phyloP scores from a whole-genome alignment of 1,140 invertebrate species.

The Bombus pascuorum region DNA sequence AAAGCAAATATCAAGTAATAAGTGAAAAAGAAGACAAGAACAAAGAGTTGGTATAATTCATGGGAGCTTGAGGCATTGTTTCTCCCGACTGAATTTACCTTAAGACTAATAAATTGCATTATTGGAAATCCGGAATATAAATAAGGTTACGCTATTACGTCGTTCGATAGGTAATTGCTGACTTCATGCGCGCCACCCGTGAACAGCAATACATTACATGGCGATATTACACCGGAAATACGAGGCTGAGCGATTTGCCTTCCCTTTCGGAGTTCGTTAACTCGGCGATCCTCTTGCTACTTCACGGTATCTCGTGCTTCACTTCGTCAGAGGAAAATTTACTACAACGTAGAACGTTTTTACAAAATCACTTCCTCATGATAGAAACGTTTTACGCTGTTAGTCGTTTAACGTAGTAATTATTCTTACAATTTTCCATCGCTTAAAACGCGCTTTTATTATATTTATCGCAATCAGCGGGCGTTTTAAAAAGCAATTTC shows the following conservation, averaged over 20 bases:
- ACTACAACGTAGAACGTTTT: not conserved
- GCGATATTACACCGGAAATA: conserved; percentile 31
- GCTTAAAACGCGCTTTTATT: not conserved
- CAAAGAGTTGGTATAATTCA: not conserved
- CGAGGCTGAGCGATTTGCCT: conserved; percentile 20
- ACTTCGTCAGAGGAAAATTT: not conserved
- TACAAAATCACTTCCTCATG: not conserved
- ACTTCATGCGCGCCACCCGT: conserved; percentile 54
- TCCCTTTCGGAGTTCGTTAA: conserved; percentile 36
- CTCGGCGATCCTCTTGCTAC: not conserved
- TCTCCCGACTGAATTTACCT: conserved; percentile 46
- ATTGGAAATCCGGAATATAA: conserved; percentile 75
- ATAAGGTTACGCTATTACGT: conserved; percentile 71
- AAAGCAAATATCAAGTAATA: not conserved
- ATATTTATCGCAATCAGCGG: not conserved
- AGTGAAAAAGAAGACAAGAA: not conserved
- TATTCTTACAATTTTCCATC: not conserved
- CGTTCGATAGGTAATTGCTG: conserved; percentile 67
- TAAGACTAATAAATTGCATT: conserved; percentile 73
- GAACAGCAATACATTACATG: conserved; percentile 34
- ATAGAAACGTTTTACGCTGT: not conserved
- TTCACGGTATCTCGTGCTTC: conserved; percentile 7
- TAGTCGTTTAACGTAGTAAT: not conserved
- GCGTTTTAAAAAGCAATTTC: not conserved
- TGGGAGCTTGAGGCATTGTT: conserved; percentile 66